Evolutionary conservation across 2,888 invertebrate genomes (phyloP), one percentile per base, ranked within the genome.

Genomic region (Cotesia congregata): DNA sequence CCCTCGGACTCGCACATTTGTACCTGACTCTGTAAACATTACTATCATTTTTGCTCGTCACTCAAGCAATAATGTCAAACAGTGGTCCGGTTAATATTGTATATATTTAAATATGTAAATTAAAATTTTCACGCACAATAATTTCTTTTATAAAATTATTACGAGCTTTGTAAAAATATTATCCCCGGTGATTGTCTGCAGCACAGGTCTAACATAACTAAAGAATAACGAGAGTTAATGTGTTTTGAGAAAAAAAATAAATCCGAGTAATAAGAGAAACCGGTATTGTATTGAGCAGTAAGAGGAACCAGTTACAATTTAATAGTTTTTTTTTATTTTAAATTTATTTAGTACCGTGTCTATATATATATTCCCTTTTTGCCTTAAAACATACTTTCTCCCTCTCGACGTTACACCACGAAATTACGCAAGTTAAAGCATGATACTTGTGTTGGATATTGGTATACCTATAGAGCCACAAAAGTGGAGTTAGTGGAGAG

Each of bases 401-500:
- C 38, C 39, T 67, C 67, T 40, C 6, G 12, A 50, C 50, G 12
- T 62, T 62, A 62, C 62, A 17, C 62, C 17, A 17, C 20, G 7
- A 20, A 62, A 62, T 62, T 62, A 62, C 62, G 62, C 62, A 62
- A 62, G 62, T 62, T 30, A 30, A 30, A 30, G 30, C 30, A 62
- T 62, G 2, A 62, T 62, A 62, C 62, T n/a, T 30, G 30, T 30
- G 30, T 30, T 30, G 30, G 30, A 30, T 30, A 30, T 30, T 30
- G 30, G 30, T 30, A 30, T 30, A 30, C 30, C 30, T 30, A 30
- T 30, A 30, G n/a, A 59, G 1, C n/a, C 0, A 12, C 2, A 59
- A 59, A 59, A 59, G 3, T 59, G 12, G 38, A 70, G n/a, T n/a
- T n/a, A n/a, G 39, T 60, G 38, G 60, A 70, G 70, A 60, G 70